Evolutionary conservation across 2,888 invertebrate species (phyloP).

Genomic region (Pheosia gnoma): DNA sequence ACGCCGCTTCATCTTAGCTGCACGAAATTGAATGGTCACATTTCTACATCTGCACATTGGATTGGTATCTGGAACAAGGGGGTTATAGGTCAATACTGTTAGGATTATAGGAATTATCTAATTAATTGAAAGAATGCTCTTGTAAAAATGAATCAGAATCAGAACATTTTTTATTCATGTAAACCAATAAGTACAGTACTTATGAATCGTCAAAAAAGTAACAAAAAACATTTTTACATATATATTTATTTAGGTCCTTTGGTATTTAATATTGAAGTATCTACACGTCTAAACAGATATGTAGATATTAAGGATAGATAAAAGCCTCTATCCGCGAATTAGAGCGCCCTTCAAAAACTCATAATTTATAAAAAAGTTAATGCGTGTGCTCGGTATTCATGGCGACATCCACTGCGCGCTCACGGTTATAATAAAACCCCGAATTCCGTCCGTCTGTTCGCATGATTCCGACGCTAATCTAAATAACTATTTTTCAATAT

Average conservation of each 20-base stretch:
- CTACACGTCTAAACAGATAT: too few relatives aligned
- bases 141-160: too few relatives aligned
- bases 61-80: constrained; percentile 60
- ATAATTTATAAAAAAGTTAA: constrained; percentile 2
- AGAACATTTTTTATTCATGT: too few relatives aligned
- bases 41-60: constrained; percentile 79
- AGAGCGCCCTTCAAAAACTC: not conserved
- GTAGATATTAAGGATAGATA: too few relatives aligned
- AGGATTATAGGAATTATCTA: too few relatives aligned
- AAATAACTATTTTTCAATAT: constrained; percentile 81
- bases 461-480: constrained; percentile 52
- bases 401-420: constrained; percentile 4
- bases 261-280: too few relatives aligned
- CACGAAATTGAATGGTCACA: constrained; percentile 61
- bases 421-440: constrained; percentile 20
- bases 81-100: not conserved
- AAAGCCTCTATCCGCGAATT: not conserved
- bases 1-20: constrained; percentile 79
- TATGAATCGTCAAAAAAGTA: too few relatives aligned
- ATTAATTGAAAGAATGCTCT: too few relatives aligned
- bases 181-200: too few relatives aligned
- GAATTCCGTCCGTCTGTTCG: constrained; percentile 45
- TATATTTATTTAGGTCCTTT: too few relatives aligned
- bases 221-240: too few relatives aligned
- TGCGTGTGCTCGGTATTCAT: constrained; percentile 3